Conservation (phyloP, 35 echinoderm and acorn worm species). For the Eucidaris tribuloides region DNA sequence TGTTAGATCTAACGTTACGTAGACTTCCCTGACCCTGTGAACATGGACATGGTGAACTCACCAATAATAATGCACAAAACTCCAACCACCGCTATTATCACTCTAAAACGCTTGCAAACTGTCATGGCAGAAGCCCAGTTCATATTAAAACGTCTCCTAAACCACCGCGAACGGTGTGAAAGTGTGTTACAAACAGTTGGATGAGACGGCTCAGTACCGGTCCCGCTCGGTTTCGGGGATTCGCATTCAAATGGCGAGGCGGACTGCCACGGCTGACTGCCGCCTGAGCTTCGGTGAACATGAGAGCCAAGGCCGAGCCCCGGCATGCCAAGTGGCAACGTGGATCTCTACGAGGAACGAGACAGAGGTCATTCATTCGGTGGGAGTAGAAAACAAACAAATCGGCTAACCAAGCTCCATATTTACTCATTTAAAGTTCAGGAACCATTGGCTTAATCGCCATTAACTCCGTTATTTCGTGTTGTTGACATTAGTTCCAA, state of each 20-base stretch:
- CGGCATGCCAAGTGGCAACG: not conserved
- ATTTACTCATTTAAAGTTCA: too few species aligned
- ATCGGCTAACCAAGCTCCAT: too few species aligned
- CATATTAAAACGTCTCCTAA: not conserved
- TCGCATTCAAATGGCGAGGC: not conserved
- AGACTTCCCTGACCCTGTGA: too few species aligned
- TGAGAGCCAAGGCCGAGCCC: not conserved
- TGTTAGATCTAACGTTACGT: too few species aligned
- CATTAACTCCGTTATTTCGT: too few species aligned
- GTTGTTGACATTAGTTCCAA: too few species aligned
- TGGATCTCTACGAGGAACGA: not conserved
- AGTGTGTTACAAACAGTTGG: not conserved
- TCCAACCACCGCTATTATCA: not conserved
- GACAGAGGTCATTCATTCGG: too few species aligned
- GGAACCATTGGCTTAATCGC: too few species aligned
- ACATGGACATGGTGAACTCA: too few species aligned
- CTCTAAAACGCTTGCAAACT: not conserved
- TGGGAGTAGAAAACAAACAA: too few species aligned
- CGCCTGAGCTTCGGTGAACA: not conserved
- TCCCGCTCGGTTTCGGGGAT: not conserved
- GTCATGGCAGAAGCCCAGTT: conserved; percentile 14
- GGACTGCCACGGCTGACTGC: not conserved
- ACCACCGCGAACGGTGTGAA: not conserved
- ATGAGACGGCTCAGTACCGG: not conserved
- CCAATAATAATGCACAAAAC: not conserved